phyloP scores from a whole-genome alignment of 2,113 vertebrate species.

The Sturnira hondurensis region DNA sequence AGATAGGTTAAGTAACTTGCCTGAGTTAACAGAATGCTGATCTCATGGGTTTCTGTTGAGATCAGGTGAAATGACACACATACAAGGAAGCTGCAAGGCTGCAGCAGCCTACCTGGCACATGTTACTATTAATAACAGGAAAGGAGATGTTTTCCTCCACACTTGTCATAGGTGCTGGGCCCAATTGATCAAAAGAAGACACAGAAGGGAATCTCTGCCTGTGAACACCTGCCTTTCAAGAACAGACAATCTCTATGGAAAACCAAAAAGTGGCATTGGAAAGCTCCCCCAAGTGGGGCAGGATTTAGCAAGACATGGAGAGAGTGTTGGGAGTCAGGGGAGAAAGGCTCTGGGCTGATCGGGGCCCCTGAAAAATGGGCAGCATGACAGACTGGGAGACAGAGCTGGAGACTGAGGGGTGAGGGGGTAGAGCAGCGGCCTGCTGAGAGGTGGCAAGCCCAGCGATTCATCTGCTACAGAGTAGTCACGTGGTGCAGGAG shows the following conservation, averaged over 20 bases:
- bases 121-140: not conserved
- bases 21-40: not conserved
- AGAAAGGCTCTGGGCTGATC: not conserved
- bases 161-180: not conserved
- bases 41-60: not conserved
- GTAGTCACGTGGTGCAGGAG: not conserved
- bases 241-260: not conserved
- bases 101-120: not conserved
- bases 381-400: not conserved
- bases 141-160: not conserved
- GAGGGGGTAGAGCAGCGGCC: not conserved
- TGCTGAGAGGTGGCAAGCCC: not conserved
- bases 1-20: not conserved
- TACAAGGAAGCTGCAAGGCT: not conserved
- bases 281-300: not conserved
- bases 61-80: not conserved
- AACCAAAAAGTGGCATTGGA: not conserved
- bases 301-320: not conserved
- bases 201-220: not conserved
- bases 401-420: not conserved
- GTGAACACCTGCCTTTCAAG: not conserved
- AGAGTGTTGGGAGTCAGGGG: not conserved
- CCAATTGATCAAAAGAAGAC: not conserved
- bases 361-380: not conserved
- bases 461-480: rapidly evolving